These are phyloP conservation scores for Trisateles emortualis DNA, from an alignment of 2,888 invertebrate genomes.

Conservation along the genomic window DNA sequence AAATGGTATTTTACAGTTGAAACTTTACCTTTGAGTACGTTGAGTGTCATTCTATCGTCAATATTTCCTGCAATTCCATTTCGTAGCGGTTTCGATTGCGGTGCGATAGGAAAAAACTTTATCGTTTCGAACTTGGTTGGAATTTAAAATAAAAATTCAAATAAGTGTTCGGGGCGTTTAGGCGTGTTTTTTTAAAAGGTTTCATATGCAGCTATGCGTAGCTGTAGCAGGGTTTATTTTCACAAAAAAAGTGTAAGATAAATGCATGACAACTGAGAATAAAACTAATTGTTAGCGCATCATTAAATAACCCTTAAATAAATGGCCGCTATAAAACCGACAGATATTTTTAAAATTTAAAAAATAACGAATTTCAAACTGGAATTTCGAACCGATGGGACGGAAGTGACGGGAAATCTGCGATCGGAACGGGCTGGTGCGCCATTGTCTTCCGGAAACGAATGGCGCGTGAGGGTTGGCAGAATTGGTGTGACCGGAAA, in stretches of 20 bases:
- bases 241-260: not conserved
- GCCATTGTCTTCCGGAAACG: constrained; percentile 84
- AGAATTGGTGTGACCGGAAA: constrained; percentile 67
- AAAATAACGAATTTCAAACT: constrained; percentile 47
- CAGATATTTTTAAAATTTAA: constrained; percentile 35
- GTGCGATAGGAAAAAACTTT: constrained; percentile 44
- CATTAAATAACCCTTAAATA: constrained; percentile 25
- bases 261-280: constrained; percentile 1
- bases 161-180: constrained; percentile 32
- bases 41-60: constrained; percentile 63
- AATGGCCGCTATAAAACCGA: constrained; percentile 41
- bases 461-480: constrained; percentile 72
- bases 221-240: not conserved
- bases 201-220: constrained; percentile 2
- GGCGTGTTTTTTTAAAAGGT: constrained; percentile 25
- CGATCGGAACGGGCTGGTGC: constrained; percentile 73
- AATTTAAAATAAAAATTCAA: constrained; percentile 30
- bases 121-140: constrained; percentile 31
- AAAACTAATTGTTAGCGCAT: constrained; percentile 10
- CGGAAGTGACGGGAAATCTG: constrained; percentile 65
- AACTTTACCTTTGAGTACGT: constrained; percentile 60
- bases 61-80: constrained; percentile 57
- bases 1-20: constrained; percentile 62
- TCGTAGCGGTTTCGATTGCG: constrained; percentile 41
- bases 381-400: constrained; percentile 57